phyloP scores from a whole-genome alignment of 2,113 vertebrate species.

The Siniperca knerii region DNA sequence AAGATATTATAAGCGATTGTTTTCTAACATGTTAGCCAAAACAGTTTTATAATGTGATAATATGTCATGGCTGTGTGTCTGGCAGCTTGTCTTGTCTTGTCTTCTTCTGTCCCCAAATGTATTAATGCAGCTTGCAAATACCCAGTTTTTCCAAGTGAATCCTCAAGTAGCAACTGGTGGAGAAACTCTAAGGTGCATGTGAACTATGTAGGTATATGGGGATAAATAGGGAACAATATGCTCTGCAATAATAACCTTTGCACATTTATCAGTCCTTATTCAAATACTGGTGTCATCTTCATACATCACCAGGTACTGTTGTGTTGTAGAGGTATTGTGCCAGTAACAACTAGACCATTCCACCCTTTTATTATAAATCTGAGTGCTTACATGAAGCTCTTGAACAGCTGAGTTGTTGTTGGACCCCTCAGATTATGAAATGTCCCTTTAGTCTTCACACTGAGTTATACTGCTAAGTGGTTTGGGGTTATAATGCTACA shows the following conservation, averaged over 20 bases:
- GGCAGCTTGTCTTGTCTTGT: background rate
- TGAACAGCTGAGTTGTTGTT: conserved; percentile 62
- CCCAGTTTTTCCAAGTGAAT: background rate
- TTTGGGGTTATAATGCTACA: conserved; percentile 35
- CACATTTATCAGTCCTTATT: background rate
- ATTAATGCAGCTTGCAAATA: background rate
- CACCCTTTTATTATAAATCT: conserved; percentile 2
- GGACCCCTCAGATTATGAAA: conserved; percentile 41
- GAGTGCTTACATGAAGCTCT: conserved; percentile 27
- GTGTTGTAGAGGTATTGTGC: conserved; percentile 4
- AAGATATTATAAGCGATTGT: background rate
- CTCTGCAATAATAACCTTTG: background rate
- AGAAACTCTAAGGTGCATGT: conserved; percentile 1
- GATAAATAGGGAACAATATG: background rate
- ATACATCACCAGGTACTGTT: background rate
- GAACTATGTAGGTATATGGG: background rate
- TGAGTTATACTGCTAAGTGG: conserved; percentile 41
- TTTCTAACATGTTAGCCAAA: conserved; percentile 3
- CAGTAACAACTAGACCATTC: conserved; percentile 30
- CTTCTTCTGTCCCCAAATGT: background rate
- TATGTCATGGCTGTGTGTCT: conserved; percentile 3
- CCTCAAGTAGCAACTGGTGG: background rate
- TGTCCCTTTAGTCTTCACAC: conserved; percentile 49
- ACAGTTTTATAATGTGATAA: conserved; percentile 4
- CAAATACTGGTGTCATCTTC: background rate